Conservation (phyloP, 2,888 invertebrate genomes). For the Clanis bilineata region DNA sequence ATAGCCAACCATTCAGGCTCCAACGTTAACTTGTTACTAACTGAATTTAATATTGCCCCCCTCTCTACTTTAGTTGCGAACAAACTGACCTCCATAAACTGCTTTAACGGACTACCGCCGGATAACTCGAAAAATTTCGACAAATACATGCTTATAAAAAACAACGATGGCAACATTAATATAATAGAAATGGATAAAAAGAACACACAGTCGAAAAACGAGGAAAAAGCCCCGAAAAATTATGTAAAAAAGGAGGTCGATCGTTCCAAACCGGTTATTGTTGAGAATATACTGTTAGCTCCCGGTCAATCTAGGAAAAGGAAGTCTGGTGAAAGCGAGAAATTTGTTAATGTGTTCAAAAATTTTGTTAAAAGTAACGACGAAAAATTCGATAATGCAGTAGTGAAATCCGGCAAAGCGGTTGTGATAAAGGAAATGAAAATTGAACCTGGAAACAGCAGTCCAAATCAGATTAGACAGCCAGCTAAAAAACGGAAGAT, state of each 20-base stretch:
- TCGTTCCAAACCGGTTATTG: neutral
- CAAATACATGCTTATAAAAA: constrained; percentile 46
- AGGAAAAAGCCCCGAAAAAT: too few species aligned
- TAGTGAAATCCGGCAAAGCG: neutral
- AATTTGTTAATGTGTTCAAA: neutral
- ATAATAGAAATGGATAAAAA: neutral
- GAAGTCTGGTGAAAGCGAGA: neutral
- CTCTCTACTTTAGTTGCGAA: constrained; percentile 56
- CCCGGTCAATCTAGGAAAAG: neutral
- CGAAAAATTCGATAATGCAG: neutral
- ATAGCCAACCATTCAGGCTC: constrained; percentile 69
- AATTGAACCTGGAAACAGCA: neutral
- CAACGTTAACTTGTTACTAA: constrained; percentile 65
- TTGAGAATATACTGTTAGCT: neutral
- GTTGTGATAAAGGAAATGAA: neutral
- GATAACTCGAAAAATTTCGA: constrained; percentile 25
- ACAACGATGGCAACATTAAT: constrained; percentile 23
- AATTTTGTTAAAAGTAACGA: neutral
- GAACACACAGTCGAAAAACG: neutral
- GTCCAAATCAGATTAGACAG: neutral
- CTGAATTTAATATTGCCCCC: constrained; percentile 56
- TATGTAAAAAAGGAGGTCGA: neutral
- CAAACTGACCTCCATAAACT: constrained; percentile 40
- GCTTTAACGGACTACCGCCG: constrained; percentile 22
- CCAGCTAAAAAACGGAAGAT: neutral